Conservation (phyloP, 1,140 invertebrate species). For the Conopomorpha cramerella region DNA sequence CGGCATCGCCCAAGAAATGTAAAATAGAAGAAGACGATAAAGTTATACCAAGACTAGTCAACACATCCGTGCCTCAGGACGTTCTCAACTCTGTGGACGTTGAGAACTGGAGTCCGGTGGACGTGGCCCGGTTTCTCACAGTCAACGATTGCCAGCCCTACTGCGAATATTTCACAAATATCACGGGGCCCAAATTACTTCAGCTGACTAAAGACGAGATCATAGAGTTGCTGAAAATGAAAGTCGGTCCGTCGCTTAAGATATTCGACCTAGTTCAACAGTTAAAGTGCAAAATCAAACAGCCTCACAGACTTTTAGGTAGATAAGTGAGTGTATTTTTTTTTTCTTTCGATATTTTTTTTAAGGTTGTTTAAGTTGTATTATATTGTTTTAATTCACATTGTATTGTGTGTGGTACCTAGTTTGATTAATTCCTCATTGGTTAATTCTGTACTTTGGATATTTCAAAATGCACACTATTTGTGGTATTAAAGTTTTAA, state of each 20-base stretch:
- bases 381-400: no score
- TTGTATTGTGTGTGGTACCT: no score
- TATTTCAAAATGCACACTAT: no score
- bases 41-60: slow-evolving; percentile 72
- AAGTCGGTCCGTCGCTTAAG: slow-evolving; percentile 92
- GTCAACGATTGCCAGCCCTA: slow-evolving; percentile 90
- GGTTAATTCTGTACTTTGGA: no score
- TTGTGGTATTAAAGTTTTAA: no score
- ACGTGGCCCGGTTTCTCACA: slow-evolving; percentile 86
- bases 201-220: slow-evolving; percentile 87
- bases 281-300: slow-evolving; percentile 81
- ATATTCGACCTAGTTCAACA: slow-evolving; percentile 90
- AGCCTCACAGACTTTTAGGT: slow-evolving; percentile 63
- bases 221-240: slow-evolving; percentile 86
- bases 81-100: slow-evolving; percentile 36
- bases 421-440: no score
- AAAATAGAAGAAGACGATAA: no score
- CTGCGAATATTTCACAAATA: slow-evolving; percentile 82
- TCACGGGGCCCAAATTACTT: slow-evolving; percentile 81
- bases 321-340: no score
- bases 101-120: slow-evolving; percentile 75
- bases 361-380: no score
- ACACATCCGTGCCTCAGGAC: slow-evolving; percentile 47
- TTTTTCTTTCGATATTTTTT: neutral
- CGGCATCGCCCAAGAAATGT: no score